Conservation (phyloP, 2,797 vertebrate genomes). For the Antrozous pallidus region DNA sequence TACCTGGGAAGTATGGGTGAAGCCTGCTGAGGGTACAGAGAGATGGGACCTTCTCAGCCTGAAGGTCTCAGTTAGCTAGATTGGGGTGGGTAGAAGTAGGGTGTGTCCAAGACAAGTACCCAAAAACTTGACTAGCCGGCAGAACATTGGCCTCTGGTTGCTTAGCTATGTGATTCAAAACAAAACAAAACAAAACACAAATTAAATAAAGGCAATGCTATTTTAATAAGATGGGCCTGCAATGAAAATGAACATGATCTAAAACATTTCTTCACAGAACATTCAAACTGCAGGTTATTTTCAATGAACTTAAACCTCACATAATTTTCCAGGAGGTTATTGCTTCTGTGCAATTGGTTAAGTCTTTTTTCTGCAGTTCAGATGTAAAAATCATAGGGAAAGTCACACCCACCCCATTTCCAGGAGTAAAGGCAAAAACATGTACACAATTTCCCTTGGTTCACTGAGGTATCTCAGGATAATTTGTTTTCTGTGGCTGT, state of each 20-base stretch:
- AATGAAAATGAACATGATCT: not conserved
- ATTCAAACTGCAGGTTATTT: slow-evolving; percentile 41
- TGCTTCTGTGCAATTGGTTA: not conserved
- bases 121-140: not conserved
- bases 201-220: not conserved
- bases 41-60: not conserved
- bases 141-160: not conserved
- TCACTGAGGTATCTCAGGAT: not conserved
- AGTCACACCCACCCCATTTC: not conserved
- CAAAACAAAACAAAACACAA: slow-evolving; percentile 30
- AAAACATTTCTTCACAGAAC: not conserved
- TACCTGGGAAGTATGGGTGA: not conserved
- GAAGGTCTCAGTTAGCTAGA: not conserved
- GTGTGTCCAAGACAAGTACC: not conserved
- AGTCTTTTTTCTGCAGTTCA: not conserved
- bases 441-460: not conserved
- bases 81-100: not conserved
- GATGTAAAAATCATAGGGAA: slow-evolving; percentile 15
- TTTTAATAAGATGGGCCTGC: not conserved
- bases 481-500: not conserved
- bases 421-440: slow-evolving; percentile 4
- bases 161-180: not conserved
- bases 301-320: not conserved
- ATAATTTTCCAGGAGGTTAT: not conserved
- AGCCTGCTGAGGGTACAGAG: not conserved